Evolutionary conservation across 2,797 vertebrate genomes (phyloP), one percentile per base, ranked within the genome.

Genomic region (Sternarchorhynchus goeldii): DNA sequence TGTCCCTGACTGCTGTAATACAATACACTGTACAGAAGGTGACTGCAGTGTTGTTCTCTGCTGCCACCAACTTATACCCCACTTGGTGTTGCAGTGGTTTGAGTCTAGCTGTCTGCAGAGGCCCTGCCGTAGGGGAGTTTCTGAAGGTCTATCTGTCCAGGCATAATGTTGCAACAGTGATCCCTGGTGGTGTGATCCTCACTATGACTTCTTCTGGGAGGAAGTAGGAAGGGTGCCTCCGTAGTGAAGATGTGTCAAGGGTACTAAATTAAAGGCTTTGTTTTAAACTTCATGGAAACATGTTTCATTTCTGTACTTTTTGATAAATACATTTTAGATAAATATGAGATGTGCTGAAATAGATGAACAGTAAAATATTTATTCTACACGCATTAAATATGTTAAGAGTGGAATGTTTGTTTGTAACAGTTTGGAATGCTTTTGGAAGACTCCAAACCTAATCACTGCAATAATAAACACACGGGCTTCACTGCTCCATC

Each of bases 141-240:
- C 20, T 45, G 25, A 32, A 4, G 39, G 62, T 39, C 6, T 5
- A 12, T 2, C 50, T 56, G 34, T 3, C 58, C 25, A 16, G 12
- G 25, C 55, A 50, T 55, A n/a, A 34, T 84, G 80, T 45, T 80
- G 55, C 81, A 85, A 88, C 81, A 88, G 88, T 81, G 90, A 86
- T 34, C 85, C 75, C 92, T 92, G 72, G 90, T 92, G 92, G 91
- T 29, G 45, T 21, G 50, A 56, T 45, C 12, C 6, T 16, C 31
- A 6, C 21, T 31, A 31, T 56, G 53, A 8, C 39, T 74, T 4
- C 5, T 10, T 12, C 14, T 50, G 12, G 10, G 14, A 10, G 10
- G 12, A 10, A 50, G 45, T 50, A 50, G 45, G 10, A 50, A 50
- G 45, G 12, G 10, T 14, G 45, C 10, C 14, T 50, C 45, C 1